Evolutionary conservation across 2,113 vertebrate genomes (phyloP).

Genomic region (Leucopternis melanops): DNA sequence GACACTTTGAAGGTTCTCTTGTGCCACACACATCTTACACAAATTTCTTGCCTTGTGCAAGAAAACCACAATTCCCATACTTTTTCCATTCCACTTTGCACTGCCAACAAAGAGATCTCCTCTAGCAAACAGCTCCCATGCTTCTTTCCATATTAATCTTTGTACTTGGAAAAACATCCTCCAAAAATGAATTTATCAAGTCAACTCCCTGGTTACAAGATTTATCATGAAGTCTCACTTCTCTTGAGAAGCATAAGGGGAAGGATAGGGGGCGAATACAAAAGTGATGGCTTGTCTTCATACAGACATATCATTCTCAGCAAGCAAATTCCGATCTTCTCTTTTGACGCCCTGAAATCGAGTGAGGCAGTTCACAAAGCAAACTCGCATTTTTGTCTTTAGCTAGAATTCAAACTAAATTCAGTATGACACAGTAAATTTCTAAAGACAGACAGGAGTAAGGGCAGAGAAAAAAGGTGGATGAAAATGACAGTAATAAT

Average conservation of each 20-base stretch:
- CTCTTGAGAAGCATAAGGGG: not conserved
- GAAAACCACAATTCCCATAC: not conserved
- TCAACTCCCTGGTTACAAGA: not conserved
- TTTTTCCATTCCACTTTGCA: not conserved
- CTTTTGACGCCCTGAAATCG: not conserved
- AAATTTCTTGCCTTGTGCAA: not conserved
- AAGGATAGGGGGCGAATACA: not conserved
- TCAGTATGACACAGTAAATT: not conserved
- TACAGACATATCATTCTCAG: not conserved
- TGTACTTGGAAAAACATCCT: not conserved
- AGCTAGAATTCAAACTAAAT: constrained; percentile 1
- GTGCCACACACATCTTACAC: not conserved
- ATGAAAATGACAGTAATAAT: constrained; percentile 28
- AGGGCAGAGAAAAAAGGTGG: not conserved
- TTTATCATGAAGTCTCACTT: not conserved
- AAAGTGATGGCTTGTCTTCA: not conserved
- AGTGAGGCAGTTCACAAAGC: not conserved
- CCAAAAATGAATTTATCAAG: not conserved
- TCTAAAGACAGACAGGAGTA: not conserved
- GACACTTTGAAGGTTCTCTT: not conserved
- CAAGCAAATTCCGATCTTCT: not conserved
- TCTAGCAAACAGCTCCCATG: not conserved
- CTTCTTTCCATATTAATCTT: not conserved
- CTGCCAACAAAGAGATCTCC: not conserved
- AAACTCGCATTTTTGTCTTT: not conserved